phyloP scores from a whole-genome alignment of 2,888 invertebrate genomes.

The Panorpa germanica region DNA sequence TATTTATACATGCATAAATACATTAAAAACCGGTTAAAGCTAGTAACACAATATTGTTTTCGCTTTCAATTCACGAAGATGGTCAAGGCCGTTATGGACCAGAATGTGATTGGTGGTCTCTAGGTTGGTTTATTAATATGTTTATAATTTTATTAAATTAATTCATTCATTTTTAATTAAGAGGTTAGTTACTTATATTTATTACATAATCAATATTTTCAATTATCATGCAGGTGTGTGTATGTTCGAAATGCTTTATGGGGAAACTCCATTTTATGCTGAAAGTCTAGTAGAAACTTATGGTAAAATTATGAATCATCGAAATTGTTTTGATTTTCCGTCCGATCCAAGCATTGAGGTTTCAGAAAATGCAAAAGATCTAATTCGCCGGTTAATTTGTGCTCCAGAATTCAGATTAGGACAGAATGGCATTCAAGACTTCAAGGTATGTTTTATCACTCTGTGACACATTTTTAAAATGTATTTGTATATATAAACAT shows the following conservation, averaged over 20 bases:
- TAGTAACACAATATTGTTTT: no score
- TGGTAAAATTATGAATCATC: constrained; percentile 95
- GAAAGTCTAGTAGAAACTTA: constrained; percentile 94
- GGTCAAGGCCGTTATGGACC: constrained; percentile 89
- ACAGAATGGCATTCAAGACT: constrained; percentile 79
- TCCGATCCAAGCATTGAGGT: constrained; percentile 51
- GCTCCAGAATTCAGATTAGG: constrained; percentile 74
- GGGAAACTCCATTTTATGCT: constrained; percentile 94
- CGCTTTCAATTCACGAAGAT: no score
- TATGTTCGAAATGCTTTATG: constrained; percentile 94
- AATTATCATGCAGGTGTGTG: constrained; percentile 49
- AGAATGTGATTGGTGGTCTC: constrained; percentile 97
- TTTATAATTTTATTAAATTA: neutral
- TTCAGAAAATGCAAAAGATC: constrained; percentile 80
- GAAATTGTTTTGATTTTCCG: constrained; percentile 87
- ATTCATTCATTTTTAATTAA: no score
- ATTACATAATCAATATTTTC: constrained; percentile 2
- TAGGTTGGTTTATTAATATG: constrained; percentile 28
- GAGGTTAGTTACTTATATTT: neutral
- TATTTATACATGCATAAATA: no score
- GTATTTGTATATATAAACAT: no score
- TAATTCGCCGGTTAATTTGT: constrained; percentile 78
- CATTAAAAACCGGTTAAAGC: no score
- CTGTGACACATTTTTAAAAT: no score
- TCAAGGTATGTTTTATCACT: constrained; percentile 62